Conservation (phyloP, 2,113 vertebrate genomes). For the Saiga tatarica region DNA sequence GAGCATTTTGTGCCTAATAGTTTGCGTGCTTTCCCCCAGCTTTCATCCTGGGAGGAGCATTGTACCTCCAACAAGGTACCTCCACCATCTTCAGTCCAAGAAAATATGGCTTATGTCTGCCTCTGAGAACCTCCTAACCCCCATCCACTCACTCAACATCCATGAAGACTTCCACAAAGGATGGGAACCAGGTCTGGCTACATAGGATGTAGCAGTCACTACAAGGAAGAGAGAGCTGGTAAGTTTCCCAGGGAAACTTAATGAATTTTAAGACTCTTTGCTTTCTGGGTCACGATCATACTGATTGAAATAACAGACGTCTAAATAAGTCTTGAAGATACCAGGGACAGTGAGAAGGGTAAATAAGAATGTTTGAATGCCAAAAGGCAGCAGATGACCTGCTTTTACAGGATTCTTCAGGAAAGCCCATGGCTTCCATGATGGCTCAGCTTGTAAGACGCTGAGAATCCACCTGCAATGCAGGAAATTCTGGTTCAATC, state of each 20-base stretch:
- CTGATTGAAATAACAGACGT: not conserved
- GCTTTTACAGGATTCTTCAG: not conserved
- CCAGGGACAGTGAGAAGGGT: not conserved
- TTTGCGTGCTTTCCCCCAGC: accelerated
- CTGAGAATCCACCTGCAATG: not conserved
- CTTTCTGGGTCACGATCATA: not conserved
- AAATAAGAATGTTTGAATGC: not conserved
- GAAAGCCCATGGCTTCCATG: not conserved
- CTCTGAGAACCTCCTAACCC: not conserved
- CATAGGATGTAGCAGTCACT: accelerated
- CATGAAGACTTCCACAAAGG: not conserved
- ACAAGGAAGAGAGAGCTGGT: accelerated
- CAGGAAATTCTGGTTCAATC: not conserved
- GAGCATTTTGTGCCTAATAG: not conserved
- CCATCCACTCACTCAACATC: not conserved
- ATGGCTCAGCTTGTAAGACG: not conserved
- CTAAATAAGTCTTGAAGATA: not conserved
- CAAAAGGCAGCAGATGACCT: not conserved
- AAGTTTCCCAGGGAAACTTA: not conserved
- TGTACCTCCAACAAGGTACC: accelerated
- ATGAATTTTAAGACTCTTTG: not conserved
- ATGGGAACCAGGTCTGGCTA: accelerated
- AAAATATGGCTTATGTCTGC: not conserved
- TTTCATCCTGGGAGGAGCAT: not conserved
- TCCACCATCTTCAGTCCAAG: not conserved